Evolutionary conservation across 2,888 invertebrate genomes (phyloP).

Genomic region (Formica aserva): DNA sequence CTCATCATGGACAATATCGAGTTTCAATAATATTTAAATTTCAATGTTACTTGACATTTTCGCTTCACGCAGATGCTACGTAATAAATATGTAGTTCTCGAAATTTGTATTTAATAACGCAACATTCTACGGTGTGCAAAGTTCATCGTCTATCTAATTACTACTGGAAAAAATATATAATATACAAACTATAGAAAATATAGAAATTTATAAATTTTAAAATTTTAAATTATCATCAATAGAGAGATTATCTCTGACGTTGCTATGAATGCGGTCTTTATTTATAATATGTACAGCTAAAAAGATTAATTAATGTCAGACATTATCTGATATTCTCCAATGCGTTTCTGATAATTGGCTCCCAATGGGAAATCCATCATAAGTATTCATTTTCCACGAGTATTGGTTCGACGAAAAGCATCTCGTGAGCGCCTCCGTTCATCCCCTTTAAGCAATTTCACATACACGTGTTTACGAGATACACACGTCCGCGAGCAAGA

Average conservation of each 20-base stretch:
- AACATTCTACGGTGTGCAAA: not conserved
- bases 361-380: not conserved
- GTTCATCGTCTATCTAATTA: not conserved
- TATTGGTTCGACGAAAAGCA: not conserved
- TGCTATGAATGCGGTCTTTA: not conserved
- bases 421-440: slow-evolving; percentile 64
- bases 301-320: not conserved
- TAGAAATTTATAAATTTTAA: not conserved
- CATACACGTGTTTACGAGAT: slow-evolving; percentile 73
- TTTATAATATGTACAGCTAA: not conserved
- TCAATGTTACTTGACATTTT: not conserved
- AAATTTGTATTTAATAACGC: slow-evolving; percentile 10
- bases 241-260: not conserved
- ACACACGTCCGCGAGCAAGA: slow-evolving; percentile 19
- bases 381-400: slow-evolving; percentile 44
- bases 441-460: slow-evolving; percentile 80
- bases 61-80: not conserved
- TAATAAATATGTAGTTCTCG: not conserved
- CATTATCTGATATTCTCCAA: not conserved
- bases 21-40: slow-evolving; percentile 12
- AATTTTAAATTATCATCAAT: not conserved
- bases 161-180: not conserved
- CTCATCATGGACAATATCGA: not conserved
- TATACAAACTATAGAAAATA: not conserved
- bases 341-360: not conserved